Base-by-base conservation (phyloP, 2,888 invertebrate species). In the Nymphalis c-album region DNA sequence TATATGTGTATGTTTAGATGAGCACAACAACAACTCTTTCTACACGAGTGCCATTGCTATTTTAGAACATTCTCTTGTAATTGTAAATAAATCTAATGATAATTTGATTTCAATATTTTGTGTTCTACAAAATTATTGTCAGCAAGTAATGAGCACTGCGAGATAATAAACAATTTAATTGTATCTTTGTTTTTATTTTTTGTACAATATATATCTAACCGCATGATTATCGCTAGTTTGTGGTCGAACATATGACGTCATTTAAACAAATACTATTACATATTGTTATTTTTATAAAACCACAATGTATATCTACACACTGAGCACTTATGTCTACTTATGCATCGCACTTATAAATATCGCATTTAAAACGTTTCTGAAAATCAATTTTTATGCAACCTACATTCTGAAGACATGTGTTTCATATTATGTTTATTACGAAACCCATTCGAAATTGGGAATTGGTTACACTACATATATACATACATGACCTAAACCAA, bases 141-240 rank as follows among this genome's bases (percentile, higher is more conserved):
- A 83, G 80, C 85, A 82, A 83, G 80, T 84, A 80, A 79, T 78
- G 80, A 86, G 87, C 89, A 91, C 88, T 86, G 84, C 87, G 82
- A 86, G 77, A 85, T 81, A 80, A 85, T 86, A 83, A 87, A 86
- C 84, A 84, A 83, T 80, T 85, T 85, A 80, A 80, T 80, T 76
- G 78, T 79, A 65, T 65, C 51, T 63, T 71, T 67, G 72, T 73
- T 69, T 77, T 75, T 78, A 68, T 84, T 80, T 81, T 77, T 73
- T 77, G 77, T 75, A 1, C 13, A 13, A 13, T 40, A 40, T 40
- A 40, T 13, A 13, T 40, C 1, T 40, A 40, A 40, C 40, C 40
- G 40, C 40, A 40, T 13, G 13, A 40, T 40, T 13, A 40, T 40
- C 3, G 40, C 40, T 13, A 40, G 40, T 40, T 40, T 40, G 40